phyloP scores from a whole-genome alignment of 1,140 invertebrate genomes.

The Dinothrombium tinctorium region DNA sequence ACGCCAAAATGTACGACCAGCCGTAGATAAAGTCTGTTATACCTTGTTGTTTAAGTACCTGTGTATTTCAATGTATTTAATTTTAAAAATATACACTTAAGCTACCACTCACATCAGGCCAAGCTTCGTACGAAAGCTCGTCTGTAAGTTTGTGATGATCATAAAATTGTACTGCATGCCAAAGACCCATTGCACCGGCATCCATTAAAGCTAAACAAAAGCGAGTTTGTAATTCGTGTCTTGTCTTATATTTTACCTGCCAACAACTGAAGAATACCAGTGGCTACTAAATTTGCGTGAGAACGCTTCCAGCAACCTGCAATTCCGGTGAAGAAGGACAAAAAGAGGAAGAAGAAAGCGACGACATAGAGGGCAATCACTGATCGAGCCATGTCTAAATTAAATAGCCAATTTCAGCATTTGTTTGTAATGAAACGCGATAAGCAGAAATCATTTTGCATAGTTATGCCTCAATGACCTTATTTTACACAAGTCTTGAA shows the following conservation, averaged over 20 bases:
- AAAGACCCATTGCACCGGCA: slow-evolving; percentile 74
- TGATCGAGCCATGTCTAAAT: slow-evolving; percentile 60
- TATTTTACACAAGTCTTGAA: too few relatives aligned
- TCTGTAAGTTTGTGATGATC: slow-evolving; percentile 78
- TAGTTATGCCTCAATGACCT: too few relatives aligned
- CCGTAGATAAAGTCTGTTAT: slow-evolving; percentile 57
- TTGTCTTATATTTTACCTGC: slow-evolving; percentile 37
- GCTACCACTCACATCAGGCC: slow-evolving; percentile 62
- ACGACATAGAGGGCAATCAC: slow-evolving; percentile 75
- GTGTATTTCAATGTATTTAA: too few relatives aligned
- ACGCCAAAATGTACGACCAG: slow-evolving; percentile 84
- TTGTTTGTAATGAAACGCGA: too few relatives aligned
- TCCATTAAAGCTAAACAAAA: slow-evolving; percentile 44
- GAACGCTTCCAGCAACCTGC: slow-evolving; percentile 58
- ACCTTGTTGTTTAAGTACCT: slow-evolving; percentile 50
- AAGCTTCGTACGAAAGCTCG: slow-evolving; percentile 59
- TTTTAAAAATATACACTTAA: too few relatives aligned
- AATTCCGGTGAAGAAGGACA: slow-evolving; percentile 77
- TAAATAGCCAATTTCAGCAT: too few relatives aligned
- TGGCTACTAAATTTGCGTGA: slow-evolving; percentile 71
- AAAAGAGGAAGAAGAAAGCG: slow-evolving; percentile 62
- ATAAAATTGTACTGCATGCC: slow-evolving; percentile 85
- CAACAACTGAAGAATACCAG: slow-evolving; percentile 67
- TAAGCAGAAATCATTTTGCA: too few relatives aligned
- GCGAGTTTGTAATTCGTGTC: neutral